A percentile compares a stretch with the other conserved stretches of the same genome.
Evolutionary conservation across 2,113 vertebrate genomes (phyloP).

Genomic region (Ailuropoda melanoleuca): DNA sequence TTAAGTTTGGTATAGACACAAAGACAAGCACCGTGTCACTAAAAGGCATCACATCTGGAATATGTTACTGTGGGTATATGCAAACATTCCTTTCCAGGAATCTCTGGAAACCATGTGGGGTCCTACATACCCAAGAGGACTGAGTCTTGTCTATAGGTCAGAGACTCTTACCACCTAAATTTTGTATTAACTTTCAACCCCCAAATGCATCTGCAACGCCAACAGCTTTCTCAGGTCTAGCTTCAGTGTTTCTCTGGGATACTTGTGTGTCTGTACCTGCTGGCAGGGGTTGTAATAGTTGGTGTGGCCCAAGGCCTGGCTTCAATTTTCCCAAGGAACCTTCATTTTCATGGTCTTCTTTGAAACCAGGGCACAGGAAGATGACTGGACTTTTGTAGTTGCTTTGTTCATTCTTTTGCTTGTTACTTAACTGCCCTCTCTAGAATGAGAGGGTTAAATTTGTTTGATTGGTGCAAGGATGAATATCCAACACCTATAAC

Average conservation of each 20-base stretch:
- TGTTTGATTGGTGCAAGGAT: neutral
- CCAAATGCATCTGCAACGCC: neutral
- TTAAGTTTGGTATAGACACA: neutral
- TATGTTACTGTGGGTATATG: neutral
- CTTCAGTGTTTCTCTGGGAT: neutral
- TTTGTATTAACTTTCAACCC: neutral
- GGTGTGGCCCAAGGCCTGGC: neutral
- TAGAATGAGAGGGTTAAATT: neutral
- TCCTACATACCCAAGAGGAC: neutral
- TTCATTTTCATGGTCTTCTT: neutral
- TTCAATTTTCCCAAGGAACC: neutral
- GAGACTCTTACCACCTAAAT: neutral
- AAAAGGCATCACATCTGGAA: neutral
- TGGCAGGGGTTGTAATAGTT: rapidly evolving
- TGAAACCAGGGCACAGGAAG: neutral
- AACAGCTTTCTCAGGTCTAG: neutral
- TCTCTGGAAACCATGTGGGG: neutral
- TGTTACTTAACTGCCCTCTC: neutral
- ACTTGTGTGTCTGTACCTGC: neutral
- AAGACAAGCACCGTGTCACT: neutral
- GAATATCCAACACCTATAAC: neutral
- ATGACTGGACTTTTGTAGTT: neutral
- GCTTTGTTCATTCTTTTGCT: neutral
- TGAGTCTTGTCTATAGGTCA: neutral
- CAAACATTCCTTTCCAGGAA: neutral